Evolutionary conservation across 2,113 vertebrate genomes (phyloP), one percentile per base, ranked within the genome.

Genomic region (Tretioscincus oriximinensis): DNA sequence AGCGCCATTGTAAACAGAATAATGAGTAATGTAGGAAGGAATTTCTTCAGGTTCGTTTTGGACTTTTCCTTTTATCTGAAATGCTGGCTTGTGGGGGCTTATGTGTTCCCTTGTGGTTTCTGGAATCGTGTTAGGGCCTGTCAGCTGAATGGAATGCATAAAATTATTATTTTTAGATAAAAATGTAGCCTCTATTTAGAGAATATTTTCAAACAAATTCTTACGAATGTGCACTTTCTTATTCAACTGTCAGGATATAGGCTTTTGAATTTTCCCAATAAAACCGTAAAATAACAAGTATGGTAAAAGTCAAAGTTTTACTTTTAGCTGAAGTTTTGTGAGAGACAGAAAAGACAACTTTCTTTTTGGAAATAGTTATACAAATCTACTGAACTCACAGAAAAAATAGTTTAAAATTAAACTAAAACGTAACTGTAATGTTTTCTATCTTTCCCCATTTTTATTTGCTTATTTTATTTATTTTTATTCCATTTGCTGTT

Each of bases 11-110:
- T 85, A 82, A 26, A 51, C 64, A 20, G 83, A 51, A 61, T 66
- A 41, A 9, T 89, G 94, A 29, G 92, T 91, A 54, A 92, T 73
- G 20, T 77, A 93, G 9, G 41, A 20, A n/a, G 66, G 11, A 1
- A 90, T 72, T 35, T 86, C 86, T 45, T 66, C 82, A 60, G 60
- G 24, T 18, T 22, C 7, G 18, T 88, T 90, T 64, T 58, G 80
- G 84, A 12, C 65, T 82, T 77, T 82, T 75, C 85, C 78, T 77
- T 86, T 90, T 35, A 84, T 88, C 82, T 84, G 76, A 67, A 91
- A 91, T 85, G 79, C 78, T 54, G 91, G 79, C 73, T 68, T 90
- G 21, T 76, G 85, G 24, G 80, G 21, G 58, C 79, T 88, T 76
- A 76, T 86, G 84, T 85, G 81, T 51, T n/a, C 84, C 87, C 78